These are phyloP conservation scores for Acipenser transmontanus DNA, from an alignment of 2,797 vertebrate species.

Conservation along the genomic window DNA sequence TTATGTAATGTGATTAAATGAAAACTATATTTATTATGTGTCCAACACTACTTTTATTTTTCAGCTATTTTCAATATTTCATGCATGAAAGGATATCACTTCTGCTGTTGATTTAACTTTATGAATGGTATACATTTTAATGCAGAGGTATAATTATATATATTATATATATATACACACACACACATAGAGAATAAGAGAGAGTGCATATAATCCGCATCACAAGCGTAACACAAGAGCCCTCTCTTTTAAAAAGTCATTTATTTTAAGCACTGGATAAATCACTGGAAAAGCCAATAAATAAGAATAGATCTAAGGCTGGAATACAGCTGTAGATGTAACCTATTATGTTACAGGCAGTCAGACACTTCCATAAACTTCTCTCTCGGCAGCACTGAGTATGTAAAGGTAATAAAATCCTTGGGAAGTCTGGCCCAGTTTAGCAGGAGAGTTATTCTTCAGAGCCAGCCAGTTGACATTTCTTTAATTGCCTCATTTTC, in stretches of 20 bases:
- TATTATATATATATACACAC: too few relatives aligned
- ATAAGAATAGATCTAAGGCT: constrained; percentile 10
- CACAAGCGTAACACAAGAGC: neutral
- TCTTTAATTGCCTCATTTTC: constrained; percentile 12
- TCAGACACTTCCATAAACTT: constrained; percentile 11
- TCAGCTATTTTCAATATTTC: too few relatives aligned
- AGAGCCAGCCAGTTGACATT: constrained; percentile 8
- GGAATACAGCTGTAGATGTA: constrained; percentile 13
- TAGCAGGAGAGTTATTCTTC: constrained; percentile 10
- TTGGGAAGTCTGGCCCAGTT: constrained; percentile 10
- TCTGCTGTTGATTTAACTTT: too few relatives aligned
- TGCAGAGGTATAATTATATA: too few relatives aligned
- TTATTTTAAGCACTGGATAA: constrained; percentile 14
- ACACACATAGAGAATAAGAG: too few relatives aligned
- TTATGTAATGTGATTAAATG: too few relatives aligned
- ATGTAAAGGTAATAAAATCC: constrained; percentile 14
- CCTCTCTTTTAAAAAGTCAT: constrained; percentile 7
- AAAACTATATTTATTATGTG: too few relatives aligned
- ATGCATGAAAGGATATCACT: too few relatives aligned
- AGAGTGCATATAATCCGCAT: too few relatives aligned
- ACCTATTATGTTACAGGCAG: constrained; percentile 17
- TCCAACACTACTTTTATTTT: too few relatives aligned
- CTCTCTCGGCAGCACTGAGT: constrained; percentile 4
- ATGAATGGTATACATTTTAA: too few relatives aligned
- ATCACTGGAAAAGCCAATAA: constrained; percentile 17